phyloP scores from a whole-genome alignment of 2,113 vertebrate species.

The Campylorhamphus procurvoides region DNA sequence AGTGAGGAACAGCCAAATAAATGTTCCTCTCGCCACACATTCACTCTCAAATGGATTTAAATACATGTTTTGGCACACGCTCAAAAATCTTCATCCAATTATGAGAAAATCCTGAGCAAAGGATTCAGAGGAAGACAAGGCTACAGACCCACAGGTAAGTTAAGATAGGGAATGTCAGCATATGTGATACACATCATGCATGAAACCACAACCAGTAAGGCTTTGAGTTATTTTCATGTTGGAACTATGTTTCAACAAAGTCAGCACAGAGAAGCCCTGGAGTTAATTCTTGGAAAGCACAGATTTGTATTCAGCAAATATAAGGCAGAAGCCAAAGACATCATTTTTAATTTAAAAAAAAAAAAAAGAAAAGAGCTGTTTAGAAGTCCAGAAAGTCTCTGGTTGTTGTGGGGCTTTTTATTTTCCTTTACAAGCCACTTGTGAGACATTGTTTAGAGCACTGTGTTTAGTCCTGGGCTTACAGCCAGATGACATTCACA shows the following conservation, averaged over 20 bases:
- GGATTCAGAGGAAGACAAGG: background rate
- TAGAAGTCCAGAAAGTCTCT: background rate
- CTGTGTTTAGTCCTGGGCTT: background rate
- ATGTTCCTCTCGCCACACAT: background rate
- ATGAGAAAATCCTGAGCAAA: background rate
- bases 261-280: background rate
- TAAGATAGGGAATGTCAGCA: background rate
- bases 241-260: background rate
- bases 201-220: background rate
- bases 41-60: background rate
- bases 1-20: background rate
- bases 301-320: background rate
- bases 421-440: background rate
- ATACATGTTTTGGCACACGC: background rate
- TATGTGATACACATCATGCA: rapidly evolving
- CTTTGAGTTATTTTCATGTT: background rate
- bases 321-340: background rate
- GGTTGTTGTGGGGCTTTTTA: background rate
- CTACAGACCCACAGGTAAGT: rapidly evolving
- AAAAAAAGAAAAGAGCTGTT: background rate
- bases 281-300: background rate
- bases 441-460: background rate
- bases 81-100: background rate
- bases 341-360: background rate
- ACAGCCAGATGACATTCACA: background rate